Base-by-base conservation (phyloP, 2,797 vertebrate genomes). In the Acipenser ruthenus region DNA sequence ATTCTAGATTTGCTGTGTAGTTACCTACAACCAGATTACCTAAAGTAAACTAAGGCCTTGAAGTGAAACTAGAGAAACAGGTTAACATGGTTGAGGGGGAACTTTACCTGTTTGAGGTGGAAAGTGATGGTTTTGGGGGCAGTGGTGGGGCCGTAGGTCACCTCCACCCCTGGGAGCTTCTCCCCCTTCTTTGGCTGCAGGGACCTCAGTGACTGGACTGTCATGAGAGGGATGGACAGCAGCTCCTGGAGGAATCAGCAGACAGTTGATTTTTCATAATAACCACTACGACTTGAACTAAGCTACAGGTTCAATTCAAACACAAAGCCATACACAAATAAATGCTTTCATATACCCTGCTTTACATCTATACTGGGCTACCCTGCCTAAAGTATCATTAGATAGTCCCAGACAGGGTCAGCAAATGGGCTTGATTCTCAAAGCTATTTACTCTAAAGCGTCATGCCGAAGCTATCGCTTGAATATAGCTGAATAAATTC, bases 81-180 rank as follows among this genome's bases (percentile, higher is more conserved):
- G 23, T 37, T 37, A 3, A 3, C 2, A 37, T 37, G 23, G 23
- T 37, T 37, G 23, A 37, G 2, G 23, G 23, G 10, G 60, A 2
- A 53, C 1, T 59, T 82, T 82, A 98, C 96, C 93, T 96, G 83
- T 37, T 83, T 65, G 71, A 96, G 78, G 67, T 90, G 83, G 70
- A 96, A 10, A 68, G 86, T 89, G 67, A 95, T 58, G 2, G 81
- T 88, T 65, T 73, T 77, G 48, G 83, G 84, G 51, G 11, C 78
- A 12, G 23, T 48, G 1, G 76, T 56, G 0, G 78, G 77, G 68
- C 88, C 87, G 0, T 91, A 93, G 65, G 15, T 75, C 49, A 98
- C 72, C 53, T 93, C 91, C 77, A 97, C 69, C 1, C 78, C 80
- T 0, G 92, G 90, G 1, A 73, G 2, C 60, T 90, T 92, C 0